These are phyloP conservation scores for Penelope pileata DNA, from an alignment of 2,113 vertebrate species.

Conservation along the genomic window DNA sequence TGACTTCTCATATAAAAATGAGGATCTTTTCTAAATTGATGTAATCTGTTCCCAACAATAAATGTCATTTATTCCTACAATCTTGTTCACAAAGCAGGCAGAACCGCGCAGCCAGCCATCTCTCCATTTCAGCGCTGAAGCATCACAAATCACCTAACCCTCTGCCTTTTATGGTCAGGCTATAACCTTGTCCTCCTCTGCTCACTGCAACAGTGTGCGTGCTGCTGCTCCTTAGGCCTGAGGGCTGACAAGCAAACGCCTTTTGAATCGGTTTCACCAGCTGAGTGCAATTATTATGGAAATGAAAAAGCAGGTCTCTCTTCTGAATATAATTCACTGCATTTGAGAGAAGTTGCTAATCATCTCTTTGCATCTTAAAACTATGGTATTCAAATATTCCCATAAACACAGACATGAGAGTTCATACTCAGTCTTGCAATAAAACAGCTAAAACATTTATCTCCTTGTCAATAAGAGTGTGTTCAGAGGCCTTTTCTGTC, in stretches of 20 bases:
- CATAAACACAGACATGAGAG: not conserved
- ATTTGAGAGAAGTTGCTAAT: not conserved
- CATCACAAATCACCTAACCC: not conserved
- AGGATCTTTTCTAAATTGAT: not conserved
- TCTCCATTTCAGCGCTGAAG: not conserved
- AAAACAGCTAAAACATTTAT: not conserved
- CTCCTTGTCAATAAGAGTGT: not conserved
- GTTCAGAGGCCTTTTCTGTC: not conserved
- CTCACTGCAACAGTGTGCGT: not conserved
- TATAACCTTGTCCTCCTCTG: not conserved
- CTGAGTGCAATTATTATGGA: constrained; percentile 7
- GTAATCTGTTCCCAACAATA: not conserved
- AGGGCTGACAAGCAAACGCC: not conserved
- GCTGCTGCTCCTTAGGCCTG: not conserved
- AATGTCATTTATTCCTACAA: not conserved
- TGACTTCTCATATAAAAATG: not conserved
- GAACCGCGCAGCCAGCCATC: not conserved
- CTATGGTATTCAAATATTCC: not conserved
- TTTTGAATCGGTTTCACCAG: not conserved
- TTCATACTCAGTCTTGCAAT: not conserved
- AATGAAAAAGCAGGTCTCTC: not conserved
- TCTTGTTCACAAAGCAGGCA: not conserved
- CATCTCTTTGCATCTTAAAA: not conserved
- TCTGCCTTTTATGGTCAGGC: not conserved
- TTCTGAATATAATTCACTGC: not conserved